These are phyloP conservation scores for Apogon talboti DNA, from an alignment of 2,797 vertebrate genomes.

Conservation along the genomic window DNA sequence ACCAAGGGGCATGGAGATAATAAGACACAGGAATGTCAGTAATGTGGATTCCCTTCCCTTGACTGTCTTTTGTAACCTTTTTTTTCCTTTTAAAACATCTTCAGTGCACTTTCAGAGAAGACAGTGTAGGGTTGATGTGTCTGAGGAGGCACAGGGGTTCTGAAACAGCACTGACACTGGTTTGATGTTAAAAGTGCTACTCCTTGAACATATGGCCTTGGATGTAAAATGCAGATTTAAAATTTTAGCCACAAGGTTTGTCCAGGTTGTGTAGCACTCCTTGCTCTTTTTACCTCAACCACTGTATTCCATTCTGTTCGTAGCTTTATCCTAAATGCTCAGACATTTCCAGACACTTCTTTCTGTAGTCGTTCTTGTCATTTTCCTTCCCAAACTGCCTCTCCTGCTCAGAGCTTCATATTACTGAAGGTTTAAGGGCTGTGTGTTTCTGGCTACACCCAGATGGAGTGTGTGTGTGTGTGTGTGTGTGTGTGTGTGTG, in stretches of 20 bases:
- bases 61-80: slow-evolving; percentile 24
- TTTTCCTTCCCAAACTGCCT: slow-evolving; percentile 1
- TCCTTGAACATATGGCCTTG: background rate
- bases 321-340: background rate
- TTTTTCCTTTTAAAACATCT: slow-evolving; percentile 13
- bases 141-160: no score
- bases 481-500: no score
- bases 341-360: background rate
- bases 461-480: slow-evolving; percentile 8
- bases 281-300: background rate
- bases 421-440: slow-evolving; percentile 33
- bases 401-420: slow-evolving; percentile 1
- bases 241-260: background rate
- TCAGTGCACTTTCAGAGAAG: background rate
- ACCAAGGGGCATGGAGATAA: slow-evolving; percentile 71
- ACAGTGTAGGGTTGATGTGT: background rate
- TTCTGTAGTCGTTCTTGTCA: no score
- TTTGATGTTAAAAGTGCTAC: no score
- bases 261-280: background rate
- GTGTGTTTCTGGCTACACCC: slow-evolving; percentile 46
- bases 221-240: background rate
- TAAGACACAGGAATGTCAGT: slow-evolving; percentile 71
- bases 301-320: background rate
- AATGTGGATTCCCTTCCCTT: slow-evolving; percentile 53
- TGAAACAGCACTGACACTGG: no score